Evolutionary conservation across 2,113 vertebrate species (phyloP).

Genomic region (Ageneiosus marmoratus): DNA sequence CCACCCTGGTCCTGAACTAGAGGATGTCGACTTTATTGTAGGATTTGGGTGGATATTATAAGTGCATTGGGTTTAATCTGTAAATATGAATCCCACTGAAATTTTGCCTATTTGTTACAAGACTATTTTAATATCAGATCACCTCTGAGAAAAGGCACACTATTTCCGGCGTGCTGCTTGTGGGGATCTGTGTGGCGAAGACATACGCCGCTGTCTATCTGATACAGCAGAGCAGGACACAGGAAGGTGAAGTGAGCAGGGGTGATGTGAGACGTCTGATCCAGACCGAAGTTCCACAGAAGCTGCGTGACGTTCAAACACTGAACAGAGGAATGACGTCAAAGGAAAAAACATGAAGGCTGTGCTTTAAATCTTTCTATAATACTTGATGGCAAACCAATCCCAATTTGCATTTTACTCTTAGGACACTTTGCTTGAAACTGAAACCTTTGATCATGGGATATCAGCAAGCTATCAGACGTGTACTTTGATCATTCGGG

Average conservation of each 20-base stretch:
- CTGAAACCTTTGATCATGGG: conserved; percentile 37
- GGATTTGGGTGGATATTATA: no score
- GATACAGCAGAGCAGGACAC: conserved; percentile 83
- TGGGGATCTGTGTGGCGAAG: conserved; percentile 69
- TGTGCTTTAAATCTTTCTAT: background rate
- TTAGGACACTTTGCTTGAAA: background rate
- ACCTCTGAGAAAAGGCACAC: conserved; percentile 62
- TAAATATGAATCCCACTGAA: no score
- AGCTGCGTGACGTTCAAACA: conserved; percentile 83
- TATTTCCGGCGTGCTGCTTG: conserved; percentile 11
- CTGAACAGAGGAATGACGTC: conserved; percentile 56
- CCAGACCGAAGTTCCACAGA: conserved; percentile 80
- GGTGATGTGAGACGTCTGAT: conserved; percentile 69
- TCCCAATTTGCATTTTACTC: conserved; percentile 10
- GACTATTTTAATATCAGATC: no score
- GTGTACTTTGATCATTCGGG: conserved; percentile 43
- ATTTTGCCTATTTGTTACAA: no score
- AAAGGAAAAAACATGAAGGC: background rate
- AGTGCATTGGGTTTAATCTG: no score
- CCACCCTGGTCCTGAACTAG: no score
- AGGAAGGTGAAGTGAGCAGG: conserved; percentile 80
- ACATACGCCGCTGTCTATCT: conserved; percentile 85
- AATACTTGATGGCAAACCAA: background rate
- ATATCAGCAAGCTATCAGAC: conserved; percentile 31
- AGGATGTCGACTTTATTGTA: no score